Percentiles rank a stretch among this genome's conserved stretches.
phyloP scores from a whole-genome alignment of 2,888 invertebrate genomes.

The Lepidocyrtinus sp. region DNA sequence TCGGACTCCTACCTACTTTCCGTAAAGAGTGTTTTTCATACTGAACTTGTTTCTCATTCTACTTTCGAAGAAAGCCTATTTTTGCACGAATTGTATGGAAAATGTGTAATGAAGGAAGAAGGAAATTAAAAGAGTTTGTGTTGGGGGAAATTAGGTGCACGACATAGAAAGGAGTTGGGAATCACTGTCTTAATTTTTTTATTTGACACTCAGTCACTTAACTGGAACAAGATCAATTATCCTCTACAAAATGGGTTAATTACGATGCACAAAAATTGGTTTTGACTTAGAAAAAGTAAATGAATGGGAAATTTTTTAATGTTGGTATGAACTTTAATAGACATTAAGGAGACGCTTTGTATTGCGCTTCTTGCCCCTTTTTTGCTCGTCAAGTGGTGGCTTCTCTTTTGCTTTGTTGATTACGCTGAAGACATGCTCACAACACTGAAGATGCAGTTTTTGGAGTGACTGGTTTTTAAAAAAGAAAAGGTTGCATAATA shows the following conservation, averaged over 20 bases:
- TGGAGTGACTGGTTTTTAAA: not conserved
- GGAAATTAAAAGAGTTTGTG: conserved; percentile 51
- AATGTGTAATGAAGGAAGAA: conserved; percentile 43
- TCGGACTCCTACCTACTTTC: not conserved
- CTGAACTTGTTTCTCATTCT: not conserved
- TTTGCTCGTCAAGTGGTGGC: conserved; percentile 14
- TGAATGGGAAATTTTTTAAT: conserved; percentile 11
- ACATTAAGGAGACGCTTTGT: conserved; percentile 49
- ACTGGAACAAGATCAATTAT: conserved; percentile 19
- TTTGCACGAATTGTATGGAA: not conserved
- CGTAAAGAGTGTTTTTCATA: not conserved
- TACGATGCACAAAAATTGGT: not conserved
- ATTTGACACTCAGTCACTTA: too few relatives aligned
- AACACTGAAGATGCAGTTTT: conserved; percentile 17
- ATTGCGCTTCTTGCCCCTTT: not conserved
- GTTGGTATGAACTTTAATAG: conserved; percentile 34
- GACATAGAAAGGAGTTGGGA: not conserved
- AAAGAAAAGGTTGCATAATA: conserved; percentile 24
- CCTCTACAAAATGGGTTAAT: conserved; percentile 1
- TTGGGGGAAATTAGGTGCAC: conserved; percentile 16
- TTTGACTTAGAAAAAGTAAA: conserved; percentile 9
- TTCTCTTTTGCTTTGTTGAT: not conserved
- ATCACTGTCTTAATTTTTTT: not conserved
- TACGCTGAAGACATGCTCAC: not conserved
- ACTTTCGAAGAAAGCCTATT: not conserved